Conservation (phyloP, 2,797 vertebrate species). For the Bryconaethiops microstoma region DNA sequence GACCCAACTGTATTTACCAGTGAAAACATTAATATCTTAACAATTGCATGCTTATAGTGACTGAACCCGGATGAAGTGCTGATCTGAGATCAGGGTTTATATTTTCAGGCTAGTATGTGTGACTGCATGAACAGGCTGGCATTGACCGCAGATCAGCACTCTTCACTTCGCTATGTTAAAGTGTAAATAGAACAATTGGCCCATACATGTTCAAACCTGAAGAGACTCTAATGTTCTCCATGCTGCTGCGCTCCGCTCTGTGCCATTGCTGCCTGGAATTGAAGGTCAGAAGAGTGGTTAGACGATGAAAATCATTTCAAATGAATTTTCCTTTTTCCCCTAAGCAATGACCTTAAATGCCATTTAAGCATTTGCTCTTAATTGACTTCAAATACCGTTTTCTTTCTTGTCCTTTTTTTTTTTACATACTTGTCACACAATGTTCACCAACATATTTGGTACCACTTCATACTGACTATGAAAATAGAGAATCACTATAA, state of each 20-base stretch:
- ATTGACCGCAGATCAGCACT: conserved; percentile 7
- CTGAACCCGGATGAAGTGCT: background rate
- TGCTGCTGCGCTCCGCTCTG: conserved; percentile 3
- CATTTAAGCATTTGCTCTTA: conserved; percentile 38
- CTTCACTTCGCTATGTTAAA: background rate
- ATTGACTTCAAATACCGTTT: conserved; percentile 36
- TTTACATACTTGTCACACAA: conserved; percentile 6
- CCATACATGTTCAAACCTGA: background rate
- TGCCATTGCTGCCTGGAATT: conserved; percentile 16
- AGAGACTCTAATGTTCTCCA: conserved; percentile 29
- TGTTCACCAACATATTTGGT: conserved; percentile 30
- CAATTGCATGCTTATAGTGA: background rate
- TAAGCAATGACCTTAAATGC: conserved; percentile 22
- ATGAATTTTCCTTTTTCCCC: conserved; percentile 14
- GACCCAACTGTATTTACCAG: too few species aligned
- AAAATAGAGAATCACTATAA: conserved; percentile 18
- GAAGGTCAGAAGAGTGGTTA: conserved; percentile 34
- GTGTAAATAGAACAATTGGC: background rate
- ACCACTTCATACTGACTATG: conserved; percentile 37
- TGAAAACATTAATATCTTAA: background rate
- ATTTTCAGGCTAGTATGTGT: background rate
- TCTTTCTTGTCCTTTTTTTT: conserved; percentile 1
- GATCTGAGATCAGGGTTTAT: background rate
- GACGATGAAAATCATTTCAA: conserved; percentile 35
- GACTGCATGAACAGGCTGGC: background rate